A percentile compares a stretch with the other conserved stretches of the same genome.
These are phyloP conservation scores for Globodera rostochiensis DNA, from an alignment of 1,140 invertebrate genomes.

Conservation along the genomic window DNA sequence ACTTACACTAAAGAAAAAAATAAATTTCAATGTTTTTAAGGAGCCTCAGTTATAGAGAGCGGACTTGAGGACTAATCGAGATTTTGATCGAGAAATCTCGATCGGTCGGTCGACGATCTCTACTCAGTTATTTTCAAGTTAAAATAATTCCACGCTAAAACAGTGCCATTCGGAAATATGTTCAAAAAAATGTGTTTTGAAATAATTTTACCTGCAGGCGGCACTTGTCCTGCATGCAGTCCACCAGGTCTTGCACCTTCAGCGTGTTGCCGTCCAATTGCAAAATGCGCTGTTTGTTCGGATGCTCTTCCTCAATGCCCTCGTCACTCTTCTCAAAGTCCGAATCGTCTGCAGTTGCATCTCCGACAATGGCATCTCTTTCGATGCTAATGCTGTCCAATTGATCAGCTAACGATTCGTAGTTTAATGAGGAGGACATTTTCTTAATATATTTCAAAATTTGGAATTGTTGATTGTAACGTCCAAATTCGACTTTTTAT, in stretches of 20 bases:
- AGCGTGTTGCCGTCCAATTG: conserved; percentile 57
- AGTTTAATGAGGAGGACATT: background rate
- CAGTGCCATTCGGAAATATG: too few species aligned
- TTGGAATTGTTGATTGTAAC: too few species aligned
- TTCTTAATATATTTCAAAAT: background rate
- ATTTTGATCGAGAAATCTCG: too few species aligned
- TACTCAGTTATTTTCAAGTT: too few species aligned
- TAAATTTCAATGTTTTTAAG: too few species aligned
- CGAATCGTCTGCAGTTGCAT: background rate
- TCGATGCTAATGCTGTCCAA: background rate
- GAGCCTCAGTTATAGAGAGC: too few species aligned
- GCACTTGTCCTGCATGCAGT: conserved; percentile 56
- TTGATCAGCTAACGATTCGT: background rate
- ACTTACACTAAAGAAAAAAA: too few species aligned
- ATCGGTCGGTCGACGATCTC: too few species aligned
- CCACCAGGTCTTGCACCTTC: conserved; percentile 51
- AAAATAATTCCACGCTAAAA: too few species aligned
- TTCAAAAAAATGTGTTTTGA: too few species aligned
- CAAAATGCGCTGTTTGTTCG: conserved; percentile 43
- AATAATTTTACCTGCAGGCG: conserved; percentile 36
- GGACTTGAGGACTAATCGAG: too few species aligned
- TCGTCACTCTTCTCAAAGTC: background rate
- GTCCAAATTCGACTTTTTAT: too few species aligned
- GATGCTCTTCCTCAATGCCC: conserved; percentile 8
- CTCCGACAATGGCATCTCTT: background rate